A percentile compares a stretch with the other conserved stretches of the same genome.
These are phyloP conservation scores for Minunthozetes semirufus DNA, from an alignment of 2,888 invertebrate genomes.

Conservation along the genomic window DNA sequence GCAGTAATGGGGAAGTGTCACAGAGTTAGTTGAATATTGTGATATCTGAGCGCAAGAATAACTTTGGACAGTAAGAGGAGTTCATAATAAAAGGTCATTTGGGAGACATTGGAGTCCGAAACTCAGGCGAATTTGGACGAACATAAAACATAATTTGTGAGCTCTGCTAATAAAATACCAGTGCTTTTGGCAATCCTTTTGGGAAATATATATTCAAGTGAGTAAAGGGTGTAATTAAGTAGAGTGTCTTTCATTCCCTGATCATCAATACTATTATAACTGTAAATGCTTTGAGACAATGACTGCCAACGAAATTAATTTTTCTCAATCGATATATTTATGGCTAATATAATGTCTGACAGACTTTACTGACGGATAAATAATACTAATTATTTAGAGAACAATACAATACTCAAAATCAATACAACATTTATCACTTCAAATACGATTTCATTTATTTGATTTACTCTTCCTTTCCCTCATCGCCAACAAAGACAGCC, in stretches of 20 bases:
- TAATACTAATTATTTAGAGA: neutral
- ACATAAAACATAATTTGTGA: conserved; percentile 12
- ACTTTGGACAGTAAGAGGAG: neutral
- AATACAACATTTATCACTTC: conserved; percentile 9
- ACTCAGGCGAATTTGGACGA: neutral
- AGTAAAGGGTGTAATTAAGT: conserved; percentile 12
- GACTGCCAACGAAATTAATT: neutral
- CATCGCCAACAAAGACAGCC: neutral
- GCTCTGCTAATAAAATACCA: neutral
- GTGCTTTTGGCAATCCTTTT: neutral
- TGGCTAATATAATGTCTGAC: neutral
- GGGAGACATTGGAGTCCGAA: conserved; percentile 3
- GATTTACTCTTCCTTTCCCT: neutral
- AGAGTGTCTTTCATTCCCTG: conserved; percentile 2
- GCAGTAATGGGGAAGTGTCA: neutral
- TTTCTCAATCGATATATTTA: neutral
- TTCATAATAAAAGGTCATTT: neutral
- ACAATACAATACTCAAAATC: neutral
- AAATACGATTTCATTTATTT: neutral
- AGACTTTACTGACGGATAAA: neutral
- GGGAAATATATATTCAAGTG: neutral
- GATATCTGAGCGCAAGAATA: neutral
- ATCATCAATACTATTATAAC: conserved; percentile 3
- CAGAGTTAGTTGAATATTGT: neutral
- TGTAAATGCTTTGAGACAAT: conserved; percentile 9